Conservation (phyloP, 1,140 invertebrate genomes). For the Drosophila varians region DNA sequence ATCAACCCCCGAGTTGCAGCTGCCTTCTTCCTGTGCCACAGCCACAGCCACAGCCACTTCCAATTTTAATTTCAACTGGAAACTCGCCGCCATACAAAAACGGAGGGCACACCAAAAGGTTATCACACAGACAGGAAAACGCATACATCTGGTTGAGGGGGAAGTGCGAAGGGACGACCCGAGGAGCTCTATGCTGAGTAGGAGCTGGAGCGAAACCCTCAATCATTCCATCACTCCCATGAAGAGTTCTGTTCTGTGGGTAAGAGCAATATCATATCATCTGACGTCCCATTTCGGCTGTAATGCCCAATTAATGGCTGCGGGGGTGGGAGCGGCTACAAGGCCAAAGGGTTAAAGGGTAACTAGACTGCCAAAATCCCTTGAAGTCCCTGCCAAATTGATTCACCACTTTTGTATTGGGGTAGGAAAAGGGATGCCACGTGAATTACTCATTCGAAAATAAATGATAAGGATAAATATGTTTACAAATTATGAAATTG, state of each 20-base stretch:
- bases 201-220: conserved; percentile 27
- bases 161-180: too few species aligned
- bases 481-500: too few species aligned
- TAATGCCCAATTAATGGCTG: conserved; percentile 38
- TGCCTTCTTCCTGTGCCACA: conserved; percentile 33
- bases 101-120: conserved; percentile 53
- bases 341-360: conserved; percentile 18
- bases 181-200: background rate
- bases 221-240: conserved; percentile 52
- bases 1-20: conserved; percentile 68
- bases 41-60: conserved; percentile 12
- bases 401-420: conserved; percentile 8
- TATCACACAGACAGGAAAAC: conserved; percentile 45
- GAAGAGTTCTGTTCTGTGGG: conserved; percentile 15
- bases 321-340: conserved; percentile 10
- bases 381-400: conserved; percentile 25
- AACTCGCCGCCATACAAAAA: conserved; percentile 33
- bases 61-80: conserved; percentile 33
- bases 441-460: too few species aligned
- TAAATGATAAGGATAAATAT: too few species aligned
- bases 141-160: background rate
- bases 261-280: conserved; percentile 24
- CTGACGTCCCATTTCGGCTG: conserved; percentile 17
- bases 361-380: too few species aligned
- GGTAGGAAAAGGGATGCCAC: conserved; percentile 23